Conservation (phyloP, 2,113 vertebrate genomes). For the Dromiciops gliroides region DNA sequence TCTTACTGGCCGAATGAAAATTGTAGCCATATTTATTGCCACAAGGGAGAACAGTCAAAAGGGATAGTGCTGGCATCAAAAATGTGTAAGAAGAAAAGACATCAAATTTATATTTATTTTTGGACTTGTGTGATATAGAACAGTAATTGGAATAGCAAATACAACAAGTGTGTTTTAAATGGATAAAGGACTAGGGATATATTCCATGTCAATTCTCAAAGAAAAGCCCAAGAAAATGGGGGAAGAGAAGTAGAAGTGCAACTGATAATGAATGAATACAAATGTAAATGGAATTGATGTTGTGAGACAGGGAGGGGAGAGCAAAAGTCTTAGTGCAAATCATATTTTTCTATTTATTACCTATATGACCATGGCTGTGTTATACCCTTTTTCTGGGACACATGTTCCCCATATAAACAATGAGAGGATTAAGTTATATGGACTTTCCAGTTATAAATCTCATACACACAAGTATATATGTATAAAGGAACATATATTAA, state of each 20-base stretch:
- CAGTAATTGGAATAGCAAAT: not conserved
- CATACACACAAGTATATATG: too few relatives aligned
- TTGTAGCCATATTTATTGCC: not conserved
- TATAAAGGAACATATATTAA: too few relatives aligned
- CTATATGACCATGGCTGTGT: not conserved
- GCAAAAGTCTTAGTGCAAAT: not conserved
- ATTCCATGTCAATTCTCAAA: not conserved
- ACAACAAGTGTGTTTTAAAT: not conserved
- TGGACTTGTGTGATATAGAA: not conserved
- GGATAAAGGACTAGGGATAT: conserved; percentile 6
- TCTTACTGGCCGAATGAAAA: not conserved
- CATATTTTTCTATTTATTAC: not conserved
- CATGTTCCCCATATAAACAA: not conserved
- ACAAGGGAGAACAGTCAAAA: not conserved
- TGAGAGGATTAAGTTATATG: not conserved
- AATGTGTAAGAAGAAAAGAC: not conserved
- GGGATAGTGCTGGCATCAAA: not conserved
- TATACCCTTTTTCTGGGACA: not conserved
- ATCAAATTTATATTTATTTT: not conserved
- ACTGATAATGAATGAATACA: not conserved
- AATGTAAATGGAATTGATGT: not conserved
- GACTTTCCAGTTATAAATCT: not conserved
- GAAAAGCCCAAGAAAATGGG: not conserved
- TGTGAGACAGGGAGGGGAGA: not conserved
- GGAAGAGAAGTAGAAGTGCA: not conserved